A percentile compares a stretch with the other conserved stretches of the same genome.
Conservation (phyloP, 2,797 vertebrate genomes). For the Rhabdomys pumilio region DNA sequence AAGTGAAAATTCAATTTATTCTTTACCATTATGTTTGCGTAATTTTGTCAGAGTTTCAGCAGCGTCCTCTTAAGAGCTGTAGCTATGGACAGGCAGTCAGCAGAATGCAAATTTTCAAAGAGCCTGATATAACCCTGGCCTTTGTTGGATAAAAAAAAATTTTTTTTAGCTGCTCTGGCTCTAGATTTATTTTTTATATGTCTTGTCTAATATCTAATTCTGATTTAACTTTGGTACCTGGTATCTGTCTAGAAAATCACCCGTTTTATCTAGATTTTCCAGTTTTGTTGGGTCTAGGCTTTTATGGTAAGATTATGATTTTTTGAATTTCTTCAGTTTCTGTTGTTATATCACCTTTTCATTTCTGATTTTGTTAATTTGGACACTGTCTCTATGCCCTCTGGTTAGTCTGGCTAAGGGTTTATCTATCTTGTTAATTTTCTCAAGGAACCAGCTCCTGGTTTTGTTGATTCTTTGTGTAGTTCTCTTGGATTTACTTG, state of each 20-base stretch:
- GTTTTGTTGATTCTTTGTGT: not conserved
- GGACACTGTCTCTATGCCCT: not conserved
- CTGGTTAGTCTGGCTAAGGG: not conserved
- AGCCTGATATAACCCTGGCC: not conserved
- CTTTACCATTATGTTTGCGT: not conserved
- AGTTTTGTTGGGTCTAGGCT: not conserved
- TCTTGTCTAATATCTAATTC: not conserved
- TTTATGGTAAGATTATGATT: not conserved
- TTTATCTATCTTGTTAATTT: not conserved
- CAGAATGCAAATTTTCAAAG: constrained; percentile 33
- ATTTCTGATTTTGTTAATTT: not conserved
- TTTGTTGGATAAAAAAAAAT: not conserved
- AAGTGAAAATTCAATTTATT: constrained; percentile 62
- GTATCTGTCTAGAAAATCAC: not conserved
- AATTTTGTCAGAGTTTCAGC: not conserved
- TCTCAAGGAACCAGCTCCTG: not conserved
- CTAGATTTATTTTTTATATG: not conserved
- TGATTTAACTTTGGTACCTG: not conserved
- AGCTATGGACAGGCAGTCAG: not conserved
- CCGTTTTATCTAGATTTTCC: not conserved
- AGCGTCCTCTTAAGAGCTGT: not conserved
- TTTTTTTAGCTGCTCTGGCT: not conserved
- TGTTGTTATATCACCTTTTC: not conserved
- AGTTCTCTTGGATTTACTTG: too few species aligned
- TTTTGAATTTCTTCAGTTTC: not conserved